Base-by-base conservation (phyloP, 2,888 invertebrate species). In the Lycia hirtaria region DNA sequence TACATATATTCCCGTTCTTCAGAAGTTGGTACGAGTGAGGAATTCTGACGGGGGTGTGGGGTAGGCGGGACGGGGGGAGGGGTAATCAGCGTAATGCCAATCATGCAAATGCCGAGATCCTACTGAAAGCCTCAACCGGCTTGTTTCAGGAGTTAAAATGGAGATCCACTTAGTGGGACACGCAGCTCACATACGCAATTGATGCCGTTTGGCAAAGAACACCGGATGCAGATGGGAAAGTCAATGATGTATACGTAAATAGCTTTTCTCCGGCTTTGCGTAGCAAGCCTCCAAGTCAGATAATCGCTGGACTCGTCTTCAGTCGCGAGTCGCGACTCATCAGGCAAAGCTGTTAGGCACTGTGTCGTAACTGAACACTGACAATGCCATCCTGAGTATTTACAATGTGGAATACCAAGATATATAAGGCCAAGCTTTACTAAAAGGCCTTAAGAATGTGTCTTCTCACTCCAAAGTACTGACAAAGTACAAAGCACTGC, bases 111-210 rank as follows among this genome's bases (percentile, higher is more conserved):
- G 86, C 76, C 85, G 91, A 90, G 90, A 89, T 88, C 87, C 90
- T 79, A 86, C 89, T 92, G 91, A 92, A 90, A 91, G 90, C 91
- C 85, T 87, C 88, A 87, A 87, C 88, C 84, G 86, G 88, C 88
- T 90, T 89, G 91, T 91, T 92, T 90, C 91, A 91, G 90, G 90
- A 92, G 91, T 91, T 92, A 92, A 92, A 92, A 92, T 91, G 90
- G 87, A 90, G 90, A 92, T 90, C 90, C 91, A 92, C 89, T 92
- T 91, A 91, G 86, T 81, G 82, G 79, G 81, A 76, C 85, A 90
- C 91, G 90, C 88, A 83, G 69, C 90, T 85, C 88, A 88, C 90
- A 90, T 90, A 90, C 89, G 88, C 88, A 89, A 90, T 87, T 84
- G 87, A 86, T 85, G 86, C 75, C 69, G 61, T 50, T 44, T 26